Evolutionary conservation across 2,113 vertebrate genomes (phyloP).

Genomic region (Hypomesus transpacificus): DNA sequence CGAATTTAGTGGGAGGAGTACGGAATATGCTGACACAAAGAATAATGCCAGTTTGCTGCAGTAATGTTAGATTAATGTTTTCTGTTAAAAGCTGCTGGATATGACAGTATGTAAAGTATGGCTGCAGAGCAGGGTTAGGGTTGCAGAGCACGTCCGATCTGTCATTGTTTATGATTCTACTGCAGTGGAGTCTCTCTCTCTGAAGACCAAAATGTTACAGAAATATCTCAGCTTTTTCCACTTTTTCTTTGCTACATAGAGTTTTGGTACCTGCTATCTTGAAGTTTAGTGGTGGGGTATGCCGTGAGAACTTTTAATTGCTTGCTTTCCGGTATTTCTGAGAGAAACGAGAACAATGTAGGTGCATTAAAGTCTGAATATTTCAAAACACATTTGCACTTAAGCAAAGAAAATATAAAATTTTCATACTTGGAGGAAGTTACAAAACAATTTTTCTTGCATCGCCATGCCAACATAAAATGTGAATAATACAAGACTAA

Average conservation of each 20-base stretch:
- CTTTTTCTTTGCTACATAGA: not conserved
- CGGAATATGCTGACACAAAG: no score
- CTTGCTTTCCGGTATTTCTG: slow-evolving; percentile 25
- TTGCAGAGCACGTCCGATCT: no score
- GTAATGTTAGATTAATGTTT: no score
- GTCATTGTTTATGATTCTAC: no score
- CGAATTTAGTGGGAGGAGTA: no score
- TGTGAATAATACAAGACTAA: slow-evolving; percentile 53
- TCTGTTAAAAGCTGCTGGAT: no score
- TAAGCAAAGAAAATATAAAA: slow-evolving; percentile 56
- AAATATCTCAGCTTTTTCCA: no score
- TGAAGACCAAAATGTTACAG: no score
- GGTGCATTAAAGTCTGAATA: slow-evolving; percentile 59
- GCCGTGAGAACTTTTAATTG: slow-evolving; percentile 32
- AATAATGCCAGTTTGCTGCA: no score
- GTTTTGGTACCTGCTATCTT: not conserved
- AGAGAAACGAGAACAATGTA: slow-evolving; percentile 33
- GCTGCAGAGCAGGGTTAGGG: no score
- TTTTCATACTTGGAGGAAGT: slow-evolving; percentile 48
- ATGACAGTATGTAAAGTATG: no score
- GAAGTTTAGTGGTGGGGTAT: not conserved
- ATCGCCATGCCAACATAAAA: slow-evolving; percentile 31
- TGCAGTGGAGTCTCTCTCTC: no score
- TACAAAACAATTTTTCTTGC: slow-evolving; percentile 41
- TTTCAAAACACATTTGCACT: slow-evolving; percentile 54